Percentiles rank a stretch among this genome's conserved stretches.
These are phyloP conservation scores for Pithys albifrons DNA, from an alignment of 2,113 vertebrate genomes.

Conservation along the genomic window DNA sequence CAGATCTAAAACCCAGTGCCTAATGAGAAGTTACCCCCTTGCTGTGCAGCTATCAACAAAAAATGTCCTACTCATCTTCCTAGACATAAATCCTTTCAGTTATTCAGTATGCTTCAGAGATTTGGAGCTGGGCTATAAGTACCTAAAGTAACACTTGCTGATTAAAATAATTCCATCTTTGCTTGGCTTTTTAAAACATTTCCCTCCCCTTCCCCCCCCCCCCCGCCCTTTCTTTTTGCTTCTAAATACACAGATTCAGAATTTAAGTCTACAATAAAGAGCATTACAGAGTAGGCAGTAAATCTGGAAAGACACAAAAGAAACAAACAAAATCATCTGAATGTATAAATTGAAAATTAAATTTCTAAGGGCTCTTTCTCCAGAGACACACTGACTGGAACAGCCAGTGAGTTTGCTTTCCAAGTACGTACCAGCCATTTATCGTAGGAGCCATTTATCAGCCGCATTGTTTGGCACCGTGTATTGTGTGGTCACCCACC, in stretches of 20 bases:
- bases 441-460: background rate
- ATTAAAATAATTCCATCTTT: background rate
- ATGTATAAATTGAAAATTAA: background rate
- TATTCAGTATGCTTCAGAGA: background rate
- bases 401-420: background rate
- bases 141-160: background rate
- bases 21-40: background rate
- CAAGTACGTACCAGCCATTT: background rate
- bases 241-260: background rate
- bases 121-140: background rate
- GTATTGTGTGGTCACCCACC: background rate
- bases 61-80: background rate
- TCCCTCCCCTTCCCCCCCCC: background rate
- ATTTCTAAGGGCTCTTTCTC: background rate
- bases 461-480: background rate
- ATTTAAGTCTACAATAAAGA: background rate
- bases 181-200: background rate
- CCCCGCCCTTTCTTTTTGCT: no score
- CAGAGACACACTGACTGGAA: background rate
- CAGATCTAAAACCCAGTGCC: background rate
- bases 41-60: background rate
- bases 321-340: background rate
- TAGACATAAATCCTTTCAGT: background rate
- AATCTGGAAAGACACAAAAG: background rate
- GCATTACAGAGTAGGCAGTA: background rate